These are phyloP conservation scores for Xylophagus ater DNA, from an alignment of 2,888 invertebrate species.

Conservation along the genomic window DNA sequence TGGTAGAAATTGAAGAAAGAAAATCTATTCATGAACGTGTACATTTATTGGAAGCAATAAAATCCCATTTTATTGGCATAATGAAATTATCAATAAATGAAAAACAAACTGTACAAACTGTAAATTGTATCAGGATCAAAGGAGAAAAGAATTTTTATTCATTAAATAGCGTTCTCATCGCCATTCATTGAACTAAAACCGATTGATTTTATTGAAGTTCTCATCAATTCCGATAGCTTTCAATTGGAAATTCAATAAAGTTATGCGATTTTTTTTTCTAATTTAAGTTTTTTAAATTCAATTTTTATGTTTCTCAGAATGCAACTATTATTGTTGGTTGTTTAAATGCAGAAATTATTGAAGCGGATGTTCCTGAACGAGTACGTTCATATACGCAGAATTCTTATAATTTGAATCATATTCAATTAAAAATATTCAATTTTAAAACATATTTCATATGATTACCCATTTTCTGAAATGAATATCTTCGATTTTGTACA, in stretches of 20 bases:
- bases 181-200: conserved; percentile 45
- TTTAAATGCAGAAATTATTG: too few species aligned
- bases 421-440: too few species aligned
- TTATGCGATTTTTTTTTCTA: conserved; percentile 26
- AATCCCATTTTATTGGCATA: conserved; percentile 56
- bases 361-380: too few species aligned
- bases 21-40: conserved; percentile 16
- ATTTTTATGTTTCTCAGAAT: too few species aligned
- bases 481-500: too few species aligned
- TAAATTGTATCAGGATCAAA: conserved; percentile 54
- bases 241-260: conserved; percentile 52
- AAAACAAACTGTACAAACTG: conserved; percentile 43
- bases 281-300: too few species aligned
- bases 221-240: conserved; percentile 52
- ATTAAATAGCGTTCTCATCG: conserved; percentile 37
- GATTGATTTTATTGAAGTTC: conserved; percentile 55
- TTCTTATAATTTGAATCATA: too few species aligned
- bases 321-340: conserved; percentile 42
- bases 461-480: too few species aligned
- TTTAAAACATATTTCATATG: too few species aligned
- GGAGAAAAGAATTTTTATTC: conserved; percentile 60
- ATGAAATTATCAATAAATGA: conserved; percentile 51
- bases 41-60: conserved; percentile 42
- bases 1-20: conserved; percentile 22
- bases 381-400: too few species aligned